These are phyloP conservation scores for Coluber constrictor DNA, from an alignment of 2,797 vertebrate genomes.

Conservation along the genomic window DNA sequence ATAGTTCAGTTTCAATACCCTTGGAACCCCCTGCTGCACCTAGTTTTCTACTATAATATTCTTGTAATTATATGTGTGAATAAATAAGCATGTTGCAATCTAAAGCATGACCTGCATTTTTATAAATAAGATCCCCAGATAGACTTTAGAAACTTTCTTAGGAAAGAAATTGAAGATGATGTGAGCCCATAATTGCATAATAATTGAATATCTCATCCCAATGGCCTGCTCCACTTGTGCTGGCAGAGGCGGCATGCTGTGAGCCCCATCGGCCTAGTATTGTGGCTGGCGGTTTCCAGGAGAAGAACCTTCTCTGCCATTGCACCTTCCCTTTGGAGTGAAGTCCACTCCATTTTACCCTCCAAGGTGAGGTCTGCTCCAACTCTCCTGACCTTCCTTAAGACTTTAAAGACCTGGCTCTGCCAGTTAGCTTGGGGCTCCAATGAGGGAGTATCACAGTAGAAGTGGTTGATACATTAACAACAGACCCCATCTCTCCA, in stretches of 20 bases:
- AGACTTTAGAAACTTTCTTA: not conserved
- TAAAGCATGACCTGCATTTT: not conserved
- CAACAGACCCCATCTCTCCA: not conserved
- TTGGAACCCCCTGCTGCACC: not conserved
- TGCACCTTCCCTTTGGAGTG: not conserved
- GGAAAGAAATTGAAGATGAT: not conserved
- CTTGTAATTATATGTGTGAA: not conserved
- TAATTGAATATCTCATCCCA: not conserved
- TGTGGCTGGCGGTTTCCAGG: not conserved
- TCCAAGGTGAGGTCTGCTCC: not conserved
- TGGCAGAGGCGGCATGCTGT: not conserved
- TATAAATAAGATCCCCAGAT: not conserved
- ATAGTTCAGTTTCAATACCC: not conserved
- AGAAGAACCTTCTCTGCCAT: not conserved
- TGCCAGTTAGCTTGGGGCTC: not conserved
- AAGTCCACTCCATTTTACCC: not conserved
- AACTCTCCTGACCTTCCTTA: not conserved
- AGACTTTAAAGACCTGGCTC: not conserved
- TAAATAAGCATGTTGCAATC: not conserved
- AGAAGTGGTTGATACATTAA: not conserved
- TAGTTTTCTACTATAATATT: not conserved
- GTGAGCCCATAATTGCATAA: not conserved
- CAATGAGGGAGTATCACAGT: not conserved
- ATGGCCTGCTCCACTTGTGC: not conserved
- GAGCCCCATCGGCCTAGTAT: not conserved